Base-by-base conservation (phyloP, 2,888 invertebrate genomes). In the Bellardia pandia region DNA sequence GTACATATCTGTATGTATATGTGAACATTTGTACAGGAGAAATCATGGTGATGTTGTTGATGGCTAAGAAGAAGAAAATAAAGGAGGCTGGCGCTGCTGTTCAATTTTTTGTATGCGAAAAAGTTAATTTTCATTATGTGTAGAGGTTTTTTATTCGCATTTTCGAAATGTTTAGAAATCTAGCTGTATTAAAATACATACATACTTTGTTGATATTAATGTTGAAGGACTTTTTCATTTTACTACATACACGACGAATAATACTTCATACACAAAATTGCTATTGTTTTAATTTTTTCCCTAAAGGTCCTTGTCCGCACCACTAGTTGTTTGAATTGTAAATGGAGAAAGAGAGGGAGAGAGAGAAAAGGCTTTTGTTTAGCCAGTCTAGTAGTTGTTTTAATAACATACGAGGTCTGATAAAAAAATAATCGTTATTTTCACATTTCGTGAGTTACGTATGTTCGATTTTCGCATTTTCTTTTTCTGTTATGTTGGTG, bases 291-390 rank as follows among this genome's bases (percentile, higher is more conserved):
- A 48, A 42, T 60, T 33, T 58, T 69, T 37, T 69, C 68, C 37
- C 58, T 58, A 79, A 83, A 86, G 83, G 86, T 86, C 83, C 86
- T 86, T 86, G 86, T 86, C 69, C 86, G 78, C 62, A 75, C 13
- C 66, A 81, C 75, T 75, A 75, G 68, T 42, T 76, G 23, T 69
- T 69, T 40, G 2, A 82, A 69, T 66, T 58, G 30, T 62, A 56
- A 16, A 69, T 48, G 3, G 33, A 23, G 58, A 30, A 58, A 13
- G 11, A 2, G 62, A 40, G 30, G 2, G 14, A 37, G 16, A n/a
- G 16, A 0, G 16, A 40, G 56, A 56, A 14, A 62, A 16, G 8
- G 23, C 11, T 37, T 75, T 33, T 79, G 62, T 74, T 56, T 60
- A 64, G 40, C 37, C 11, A 14, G 62, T 62, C 64, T 71, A 79